A percentile compares a stretch with the other conserved stretches of the same genome.
These are phyloP conservation scores for Spisula solida DNA, from an alignment of 2,888 invertebrate genomes.

Conservation along the genomic window DNA sequence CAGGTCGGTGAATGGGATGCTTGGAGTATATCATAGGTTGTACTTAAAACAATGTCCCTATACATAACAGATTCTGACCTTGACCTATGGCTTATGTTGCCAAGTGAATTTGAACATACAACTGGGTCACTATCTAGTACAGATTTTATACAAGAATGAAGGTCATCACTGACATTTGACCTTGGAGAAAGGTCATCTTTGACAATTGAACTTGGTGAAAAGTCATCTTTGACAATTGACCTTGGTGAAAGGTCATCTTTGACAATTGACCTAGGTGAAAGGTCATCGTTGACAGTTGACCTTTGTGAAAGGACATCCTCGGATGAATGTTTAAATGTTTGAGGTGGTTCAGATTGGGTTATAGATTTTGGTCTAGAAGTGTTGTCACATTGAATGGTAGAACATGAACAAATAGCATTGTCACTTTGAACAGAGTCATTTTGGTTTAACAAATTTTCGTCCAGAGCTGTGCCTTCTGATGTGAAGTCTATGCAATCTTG, in stretches of 20 bases:
- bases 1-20: not conserved
- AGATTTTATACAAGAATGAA: not conserved
- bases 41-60: constrained; percentile 1
- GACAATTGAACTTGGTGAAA: not conserved
- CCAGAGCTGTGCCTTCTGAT: not conserved
- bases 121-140: not conserved
- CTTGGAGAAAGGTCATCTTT: not conserved
- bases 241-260: not conserved
- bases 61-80: not conserved
- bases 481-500: not conserved
- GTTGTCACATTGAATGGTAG: not conserved
- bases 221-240: not conserved
- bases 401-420: not conserved
- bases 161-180: not conserved
- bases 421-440: not conserved
- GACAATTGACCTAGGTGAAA: not conserved
- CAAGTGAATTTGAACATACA: not conserved
- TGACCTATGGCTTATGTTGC: not conserved
- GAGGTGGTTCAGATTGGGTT: not conserved
- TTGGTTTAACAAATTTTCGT: not conserved
- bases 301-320: not conserved
- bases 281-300: not conserved
- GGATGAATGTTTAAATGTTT: not conserved
- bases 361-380: not conserved
- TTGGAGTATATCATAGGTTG: not conserved